Evolutionary conservation across 2,888 invertebrate genomes (phyloP).

Genomic region (Blastobasis lacticolella): DNA sequence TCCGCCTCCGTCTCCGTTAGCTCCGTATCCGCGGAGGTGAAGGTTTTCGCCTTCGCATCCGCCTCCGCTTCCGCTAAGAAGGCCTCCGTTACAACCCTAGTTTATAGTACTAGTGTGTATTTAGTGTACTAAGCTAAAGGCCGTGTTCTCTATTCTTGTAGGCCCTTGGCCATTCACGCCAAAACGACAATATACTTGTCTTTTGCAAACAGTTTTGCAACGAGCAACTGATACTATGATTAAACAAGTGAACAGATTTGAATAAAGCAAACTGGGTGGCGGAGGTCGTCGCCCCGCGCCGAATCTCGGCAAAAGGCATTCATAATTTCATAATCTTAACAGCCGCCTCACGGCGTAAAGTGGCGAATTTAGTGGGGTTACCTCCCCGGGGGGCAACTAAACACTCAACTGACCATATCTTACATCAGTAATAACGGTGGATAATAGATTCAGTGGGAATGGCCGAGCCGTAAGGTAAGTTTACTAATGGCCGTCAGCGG

Average conservation of each 20-base stretch:
- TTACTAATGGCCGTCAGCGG: background rate
- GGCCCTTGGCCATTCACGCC: too few relatives aligned
- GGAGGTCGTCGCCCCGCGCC: constrained; percentile 32
- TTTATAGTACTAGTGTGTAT: too few relatives aligned
- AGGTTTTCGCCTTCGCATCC: too few relatives aligned
- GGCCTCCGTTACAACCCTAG: too few relatives aligned
- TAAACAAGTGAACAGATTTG: too few relatives aligned
- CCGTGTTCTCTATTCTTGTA: too few relatives aligned
- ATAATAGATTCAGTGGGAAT: too few relatives aligned
- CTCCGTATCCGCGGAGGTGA: too few relatives aligned
- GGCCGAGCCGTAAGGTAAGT: background rate
- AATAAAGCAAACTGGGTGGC: background rate
- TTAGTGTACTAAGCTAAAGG: too few relatives aligned
- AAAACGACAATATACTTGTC: background rate
- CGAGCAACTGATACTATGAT: background rate
- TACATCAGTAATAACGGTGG: constrained; percentile 25
- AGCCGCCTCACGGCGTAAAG: constrained; percentile 54
- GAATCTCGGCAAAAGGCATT: constrained; percentile 54
- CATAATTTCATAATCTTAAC: constrained; percentile 70
- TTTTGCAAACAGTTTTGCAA: background rate
- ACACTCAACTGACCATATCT: constrained; percentile 58
- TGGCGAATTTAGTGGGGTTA: constrained; percentile 54
- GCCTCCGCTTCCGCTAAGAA: too few relatives aligned
- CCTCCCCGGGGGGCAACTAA: constrained; percentile 37
- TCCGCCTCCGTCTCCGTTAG: too few relatives aligned